A percentile compares a stretch with the other conserved stretches of the same genome.
These are phyloP conservation scores for Drosophila melanosoma DNA, from an alignment of 2,888 invertebrate species.

Conservation along the genomic window DNA sequence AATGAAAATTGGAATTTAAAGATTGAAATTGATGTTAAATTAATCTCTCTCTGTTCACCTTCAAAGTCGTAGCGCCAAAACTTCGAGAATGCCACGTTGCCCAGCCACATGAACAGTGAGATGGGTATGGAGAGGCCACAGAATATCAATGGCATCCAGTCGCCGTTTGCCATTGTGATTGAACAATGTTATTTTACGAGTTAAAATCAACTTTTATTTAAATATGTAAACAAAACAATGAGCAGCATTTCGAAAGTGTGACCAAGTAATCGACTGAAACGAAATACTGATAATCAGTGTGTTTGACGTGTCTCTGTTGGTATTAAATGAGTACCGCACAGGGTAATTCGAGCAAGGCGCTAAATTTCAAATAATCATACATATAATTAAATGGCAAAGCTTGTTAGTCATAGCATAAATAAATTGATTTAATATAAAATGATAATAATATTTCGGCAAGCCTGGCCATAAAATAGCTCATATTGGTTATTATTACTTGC, in stretches of 20 bases:
- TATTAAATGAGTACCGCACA: slow-evolving; percentile 24
- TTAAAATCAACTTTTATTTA: slow-evolving; percentile 21
- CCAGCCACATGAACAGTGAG: slow-evolving; percentile 91
- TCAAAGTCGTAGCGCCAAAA: slow-evolving; percentile 86
- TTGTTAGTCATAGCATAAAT: background rate
- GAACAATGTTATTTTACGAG: background rate
- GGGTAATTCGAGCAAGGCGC: slow-evolving; percentile 18
- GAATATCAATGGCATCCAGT: slow-evolving; percentile 87
- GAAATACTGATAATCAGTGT: slow-evolving; percentile 17
- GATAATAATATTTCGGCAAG: background rate
- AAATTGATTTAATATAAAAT: background rate
- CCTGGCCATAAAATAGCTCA: background rate
- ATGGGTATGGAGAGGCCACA: slow-evolving; percentile 90
- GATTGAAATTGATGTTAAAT: slow-evolving; percentile 4
- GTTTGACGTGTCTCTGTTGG: background rate
- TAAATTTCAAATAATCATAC: slow-evolving; percentile 22
- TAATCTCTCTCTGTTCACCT: slow-evolving; percentile 83
- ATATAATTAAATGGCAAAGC: background rate
- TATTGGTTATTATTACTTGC: background rate
- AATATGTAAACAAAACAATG: slow-evolving; percentile 53
- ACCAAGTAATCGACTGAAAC: background rate
- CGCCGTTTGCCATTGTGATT: slow-evolving; percentile 35
- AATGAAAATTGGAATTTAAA: background rate
- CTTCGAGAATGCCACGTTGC: slow-evolving; percentile 89
- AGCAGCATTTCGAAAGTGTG: slow-evolving; percentile 22